These are phyloP conservation scores for Campaea margaritaria DNA, from an alignment of 2,888 invertebrate species.

Conservation along the genomic window DNA sequence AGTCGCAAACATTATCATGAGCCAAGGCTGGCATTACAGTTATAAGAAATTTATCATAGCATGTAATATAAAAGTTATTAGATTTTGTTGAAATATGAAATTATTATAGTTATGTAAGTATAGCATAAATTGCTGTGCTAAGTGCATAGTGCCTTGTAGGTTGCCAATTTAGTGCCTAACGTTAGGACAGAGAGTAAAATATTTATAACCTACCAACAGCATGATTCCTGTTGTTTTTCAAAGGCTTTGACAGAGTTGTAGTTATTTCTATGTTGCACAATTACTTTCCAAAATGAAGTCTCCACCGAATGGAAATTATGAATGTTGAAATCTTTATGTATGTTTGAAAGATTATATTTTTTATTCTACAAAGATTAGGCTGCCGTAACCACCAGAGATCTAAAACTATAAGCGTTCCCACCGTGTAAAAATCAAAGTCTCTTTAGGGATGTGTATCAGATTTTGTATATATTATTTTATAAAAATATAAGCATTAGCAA, in stretches of 20 bases:
- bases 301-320: constrained; percentile 26
- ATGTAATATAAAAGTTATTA: constrained; percentile 42
- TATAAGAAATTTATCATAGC: constrained; percentile 39
- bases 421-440: constrained; percentile 79
- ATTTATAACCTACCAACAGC: constrained; percentile 45
- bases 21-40: constrained; percentile 38
- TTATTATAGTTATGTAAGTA: constrained; percentile 58
- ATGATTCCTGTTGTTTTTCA: constrained; percentile 17
- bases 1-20: constrained; percentile 11
- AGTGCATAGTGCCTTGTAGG: constrained; percentile 86
- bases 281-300: constrained; percentile 24
- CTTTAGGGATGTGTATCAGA: constrained; percentile 66
- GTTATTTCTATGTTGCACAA: constrained; percentile 22
- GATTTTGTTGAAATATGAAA: constrained; percentile 50
- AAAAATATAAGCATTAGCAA: constrained; percentile 57
- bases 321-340: constrained; percentile 16
- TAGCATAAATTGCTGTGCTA: constrained; percentile 82
- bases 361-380: constrained; percentile 41
- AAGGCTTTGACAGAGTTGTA: constrained; percentile 13
- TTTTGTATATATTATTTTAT: constrained; percentile 65
- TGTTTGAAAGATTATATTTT: constrained; percentile 26
- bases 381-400: constrained; percentile 77
- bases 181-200: constrained; percentile 63
- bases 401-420: constrained; percentile 79
- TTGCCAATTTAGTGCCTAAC: constrained; percentile 86